Base-by-base conservation (phyloP, 2,113 vertebrate species). In the Onychorhynchus coronatus region DNA sequence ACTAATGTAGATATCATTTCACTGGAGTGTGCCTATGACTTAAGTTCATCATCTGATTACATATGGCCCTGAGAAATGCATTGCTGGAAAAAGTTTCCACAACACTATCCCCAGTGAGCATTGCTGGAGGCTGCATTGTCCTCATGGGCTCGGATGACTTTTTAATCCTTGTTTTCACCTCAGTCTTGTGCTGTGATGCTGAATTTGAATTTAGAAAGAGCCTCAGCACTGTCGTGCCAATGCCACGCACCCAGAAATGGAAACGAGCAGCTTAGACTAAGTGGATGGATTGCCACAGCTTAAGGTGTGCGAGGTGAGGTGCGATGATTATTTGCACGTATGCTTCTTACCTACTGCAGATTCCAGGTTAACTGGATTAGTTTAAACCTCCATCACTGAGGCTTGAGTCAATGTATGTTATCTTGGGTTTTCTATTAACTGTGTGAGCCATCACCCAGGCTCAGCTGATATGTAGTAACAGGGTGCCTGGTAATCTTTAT, bases 311-410 rank as follows among this genome's bases (percentile, higher is more conserved):
- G 33, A 88, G 83, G 55, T 74, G 86, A 93, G 79, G 72, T 11
- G 4, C 55, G 81, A 25, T 39, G n/a, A 59, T 55, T 63, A 11
- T 17, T 68, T 46, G 19, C 39, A 47, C 0, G 0, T 41, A 33
- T 50, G 59, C 19, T 55, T 35, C 68, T 66, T 39, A 41, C 76
- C 76, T 71, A 1, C 23, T 81, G 52, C 33, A 67, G 76, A 59
- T 88, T 95, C 89, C 84, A 84, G 83, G 79, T 89, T 91, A 96
- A 93, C 58, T 5, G 39, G 83, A 84, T 96, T 97, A 55, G 15
- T 58, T 80, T 74, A 81, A 86, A 61, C 14, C 33, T 65, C 24
- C 5, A 7, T 39, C 21, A 24, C 59, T 16, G 27, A 39, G 61
- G 61, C 65, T 63, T 77, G 58, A 77, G 83, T 47, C 87, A 8